phyloP scores from a whole-genome alignment of 1,140 invertebrate genomes.

The Drosophila orosa region DNA sequence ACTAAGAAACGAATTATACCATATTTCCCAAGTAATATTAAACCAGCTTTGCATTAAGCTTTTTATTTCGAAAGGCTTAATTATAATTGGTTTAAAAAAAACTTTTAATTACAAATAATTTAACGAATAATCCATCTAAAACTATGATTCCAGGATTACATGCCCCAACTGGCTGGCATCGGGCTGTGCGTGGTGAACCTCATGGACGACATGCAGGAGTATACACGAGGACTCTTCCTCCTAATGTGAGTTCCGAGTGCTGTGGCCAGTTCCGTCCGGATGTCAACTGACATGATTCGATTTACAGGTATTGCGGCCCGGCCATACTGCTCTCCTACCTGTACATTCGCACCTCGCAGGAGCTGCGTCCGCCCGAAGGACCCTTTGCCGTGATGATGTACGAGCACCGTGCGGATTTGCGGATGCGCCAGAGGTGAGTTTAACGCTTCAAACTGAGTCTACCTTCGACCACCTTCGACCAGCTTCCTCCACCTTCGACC shows the following conservation, averaged over 20 bases:
- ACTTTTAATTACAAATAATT: neutral
- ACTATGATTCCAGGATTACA: constrained; percentile 84
- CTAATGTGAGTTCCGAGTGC: constrained; percentile 86
- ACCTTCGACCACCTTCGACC: too few relatives aligned
- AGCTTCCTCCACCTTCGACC: too few relatives aligned
- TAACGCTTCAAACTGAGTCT: too few relatives aligned
- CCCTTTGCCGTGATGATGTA: constrained; percentile 85
- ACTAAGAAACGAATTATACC: too few relatives aligned
- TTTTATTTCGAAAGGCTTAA: neutral
- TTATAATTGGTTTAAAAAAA: neutral
- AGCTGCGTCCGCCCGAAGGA: constrained; percentile 86
- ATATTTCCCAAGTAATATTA: neutral
- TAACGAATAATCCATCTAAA: neutral
- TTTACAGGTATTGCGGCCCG: constrained; percentile 87
- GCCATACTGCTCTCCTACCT: constrained; percentile 87
- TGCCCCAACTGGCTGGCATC: constrained; percentile 85
- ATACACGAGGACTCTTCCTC: constrained; percentile 87
- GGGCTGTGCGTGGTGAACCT: constrained; percentile 87
- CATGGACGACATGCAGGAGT: constrained; percentile 88
- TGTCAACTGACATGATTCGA: neutral
- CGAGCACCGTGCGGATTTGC: constrained; percentile 83
- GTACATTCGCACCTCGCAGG: constrained; percentile 87
- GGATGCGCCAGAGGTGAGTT: constrained; percentile 82
- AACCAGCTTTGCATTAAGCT: neutral
- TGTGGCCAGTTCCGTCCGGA: too few relatives aligned